Conservation (phyloP, 2,113 vertebrate species). For the Oenanthe oenanthe region DNA sequence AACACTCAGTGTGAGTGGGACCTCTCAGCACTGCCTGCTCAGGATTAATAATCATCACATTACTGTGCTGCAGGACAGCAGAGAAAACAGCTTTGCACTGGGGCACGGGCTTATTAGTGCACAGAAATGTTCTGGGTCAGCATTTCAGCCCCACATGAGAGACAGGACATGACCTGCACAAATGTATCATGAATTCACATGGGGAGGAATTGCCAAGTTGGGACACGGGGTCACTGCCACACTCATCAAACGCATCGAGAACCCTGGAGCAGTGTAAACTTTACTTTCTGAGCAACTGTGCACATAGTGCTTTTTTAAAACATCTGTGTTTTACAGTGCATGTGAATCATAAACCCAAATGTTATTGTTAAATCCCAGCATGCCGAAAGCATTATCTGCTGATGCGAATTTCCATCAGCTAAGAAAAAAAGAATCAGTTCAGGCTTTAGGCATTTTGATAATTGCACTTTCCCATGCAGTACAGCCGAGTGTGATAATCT, state of each 20-base stretch:
- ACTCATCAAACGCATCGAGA: neutral
- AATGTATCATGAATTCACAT: neutral
- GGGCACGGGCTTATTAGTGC: neutral
- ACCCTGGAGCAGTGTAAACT: neutral
- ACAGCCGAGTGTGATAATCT: neutral
- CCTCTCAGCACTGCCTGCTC: neutral
- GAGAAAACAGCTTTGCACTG: neutral
- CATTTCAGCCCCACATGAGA: neutral
- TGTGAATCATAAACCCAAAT: conserved; percentile 23
- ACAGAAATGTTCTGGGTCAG: neutral
- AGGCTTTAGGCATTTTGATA: neutral
- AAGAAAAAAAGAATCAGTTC: neutral
- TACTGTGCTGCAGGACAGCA: neutral
- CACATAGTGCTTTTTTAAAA: neutral
- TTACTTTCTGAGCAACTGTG: neutral
- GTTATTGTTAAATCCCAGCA: conserved; percentile 7
- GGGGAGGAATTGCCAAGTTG: neutral
- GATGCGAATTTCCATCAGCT: conserved; percentile 17
- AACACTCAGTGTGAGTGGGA: conserved; percentile 17
- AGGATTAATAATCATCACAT: conserved; percentile 23
- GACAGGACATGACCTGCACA: neutral
- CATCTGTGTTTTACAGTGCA: neutral
- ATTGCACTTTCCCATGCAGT: conserved; percentile 33
- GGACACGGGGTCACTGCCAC: neutral
- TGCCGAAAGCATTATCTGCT: conserved; percentile 4